These are phyloP conservation scores for Dreissena polymorpha DNA, from an alignment of 1,140 invertebrate genomes.

Conservation along the genomic window DNA sequence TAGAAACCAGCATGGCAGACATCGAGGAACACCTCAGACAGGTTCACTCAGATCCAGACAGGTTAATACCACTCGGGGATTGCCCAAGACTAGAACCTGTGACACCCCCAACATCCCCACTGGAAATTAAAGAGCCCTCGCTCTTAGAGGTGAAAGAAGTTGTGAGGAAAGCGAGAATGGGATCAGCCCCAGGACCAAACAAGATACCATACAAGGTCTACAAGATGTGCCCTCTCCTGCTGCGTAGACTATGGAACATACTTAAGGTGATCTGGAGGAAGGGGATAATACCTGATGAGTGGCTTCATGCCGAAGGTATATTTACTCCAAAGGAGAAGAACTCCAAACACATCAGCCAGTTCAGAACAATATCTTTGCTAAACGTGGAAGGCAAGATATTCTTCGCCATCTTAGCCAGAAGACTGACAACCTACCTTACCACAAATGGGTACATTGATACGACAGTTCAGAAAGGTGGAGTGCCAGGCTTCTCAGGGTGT, in stretches of 20 bases:
- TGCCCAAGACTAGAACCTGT: constrained; percentile 6
- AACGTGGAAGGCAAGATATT: constrained; percentile 49
- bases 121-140: constrained; percentile 1
- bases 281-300: constrained; percentile 4
- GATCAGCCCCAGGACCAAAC: constrained; percentile 30
- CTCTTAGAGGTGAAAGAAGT: constrained; percentile 13
- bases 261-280: constrained; percentile 35
- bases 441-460: constrained; percentile 5
- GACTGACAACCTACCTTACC: not conserved
- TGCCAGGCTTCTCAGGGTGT: too few species aligned
- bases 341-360: constrained; percentile 38
- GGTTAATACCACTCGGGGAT: not conserved
- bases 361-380: constrained; percentile 40
- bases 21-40: constrained; percentile 16
- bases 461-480: constrained; percentile 17
- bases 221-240: constrained; percentile 25
- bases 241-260: constrained; percentile 9
- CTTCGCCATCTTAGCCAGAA: too few species aligned
- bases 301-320: constrained; percentile 34
- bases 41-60: not conserved
- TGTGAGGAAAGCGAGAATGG: constrained; percentile 12
- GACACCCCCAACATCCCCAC: constrained; percentile 1
- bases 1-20: constrained; percentile 24
- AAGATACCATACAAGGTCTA: constrained; percentile 32
- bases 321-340: constrained; percentile 40